Conservation (phyloP, 2,888 invertebrate species). For the Thera britannica region DNA sequence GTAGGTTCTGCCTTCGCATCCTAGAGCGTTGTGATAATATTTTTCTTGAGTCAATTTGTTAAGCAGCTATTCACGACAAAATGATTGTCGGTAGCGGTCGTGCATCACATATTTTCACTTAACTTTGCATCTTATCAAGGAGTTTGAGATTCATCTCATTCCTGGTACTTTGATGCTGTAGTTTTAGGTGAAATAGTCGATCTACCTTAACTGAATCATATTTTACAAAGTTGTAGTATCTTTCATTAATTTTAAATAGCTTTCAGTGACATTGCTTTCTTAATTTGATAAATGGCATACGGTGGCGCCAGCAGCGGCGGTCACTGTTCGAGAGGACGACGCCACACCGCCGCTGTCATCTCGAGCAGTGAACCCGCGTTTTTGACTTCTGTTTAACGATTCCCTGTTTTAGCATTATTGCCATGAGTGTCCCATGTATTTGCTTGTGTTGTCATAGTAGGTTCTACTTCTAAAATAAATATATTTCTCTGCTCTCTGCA, state of each 20-base stretch:
- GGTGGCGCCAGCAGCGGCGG: conserved; percentile 14
- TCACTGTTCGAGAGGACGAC: neutral
- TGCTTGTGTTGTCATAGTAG: neutral
- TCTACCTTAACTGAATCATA: neutral
- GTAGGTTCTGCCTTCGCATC: conserved; percentile 27
- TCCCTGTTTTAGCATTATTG: neutral
- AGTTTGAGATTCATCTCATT: conserved; percentile 24
- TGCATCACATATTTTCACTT: conserved; percentile 38
- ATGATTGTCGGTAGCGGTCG: conserved; percentile 41
- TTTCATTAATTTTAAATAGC: neutral
- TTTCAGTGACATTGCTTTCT: conserved; percentile 33
- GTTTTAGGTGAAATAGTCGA: neutral
- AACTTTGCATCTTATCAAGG: conserved; percentile 12
- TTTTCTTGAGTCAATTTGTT: conserved; percentile 29
- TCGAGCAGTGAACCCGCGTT: conserved; percentile 46
- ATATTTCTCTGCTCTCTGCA: too few relatives aligned
- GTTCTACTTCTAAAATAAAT: neutral
- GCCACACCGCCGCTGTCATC: conserved; percentile 8
- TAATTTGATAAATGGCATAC: conserved; percentile 31
- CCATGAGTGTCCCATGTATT: neutral
- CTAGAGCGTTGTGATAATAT: conserved; percentile 33
- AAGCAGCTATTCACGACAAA: conserved; percentile 41
- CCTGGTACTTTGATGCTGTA: conserved; percentile 20
- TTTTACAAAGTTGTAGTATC: neutral
- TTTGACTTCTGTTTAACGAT: conserved; percentile 43